Conservation (phyloP, 2,888 invertebrate genomes). For the Venusia cambrica region DNA sequence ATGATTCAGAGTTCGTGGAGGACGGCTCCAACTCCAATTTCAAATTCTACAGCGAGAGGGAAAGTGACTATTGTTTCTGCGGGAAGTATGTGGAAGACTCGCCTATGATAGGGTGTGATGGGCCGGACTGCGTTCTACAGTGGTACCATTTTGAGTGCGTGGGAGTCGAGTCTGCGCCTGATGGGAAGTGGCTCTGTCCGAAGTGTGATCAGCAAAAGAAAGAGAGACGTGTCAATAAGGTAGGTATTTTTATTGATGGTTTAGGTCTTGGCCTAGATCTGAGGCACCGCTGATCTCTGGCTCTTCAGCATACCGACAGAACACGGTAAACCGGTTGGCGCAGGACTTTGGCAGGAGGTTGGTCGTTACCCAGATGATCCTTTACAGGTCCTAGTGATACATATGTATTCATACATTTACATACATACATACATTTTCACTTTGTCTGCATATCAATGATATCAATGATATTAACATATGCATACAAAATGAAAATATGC, state of each 20-base stretch:
- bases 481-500: too few relatives aligned
- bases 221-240: slow-evolving; percentile 12
- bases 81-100: slow-evolving; percentile 44
- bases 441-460: too few relatives aligned
- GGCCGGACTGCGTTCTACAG: slow-evolving; percentile 41
- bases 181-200: slow-evolving; percentile 59
- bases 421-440: too few relatives aligned
- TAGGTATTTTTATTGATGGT: slow-evolving; percentile 8
- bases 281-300: too few relatives aligned
- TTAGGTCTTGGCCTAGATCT: too few relatives aligned
- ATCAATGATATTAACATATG: too few relatives aligned
- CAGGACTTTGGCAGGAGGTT: too few relatives aligned
- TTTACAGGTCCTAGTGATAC: too few relatives aligned
- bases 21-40: slow-evolving; percentile 23
- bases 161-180: slow-evolving; percentile 47
- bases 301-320: too few relatives aligned
- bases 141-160: slow-evolving; percentile 65
- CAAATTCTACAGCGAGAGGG: slow-evolving; percentile 29
- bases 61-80: slow-evolving; percentile 51
- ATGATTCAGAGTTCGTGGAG: slow-evolving; percentile 33
- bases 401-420: too few relatives aligned
- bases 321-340: too few relatives aligned
- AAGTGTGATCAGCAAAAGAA: slow-evolving; percentile 36
- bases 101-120: slow-evolving; percentile 62
- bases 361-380: too few relatives aligned